A percentile compares a stretch with the other conserved stretches of the same genome.
Conservation (phyloP, 1,140 invertebrate genomes). For the Drosophila parabipectinata region DNA sequence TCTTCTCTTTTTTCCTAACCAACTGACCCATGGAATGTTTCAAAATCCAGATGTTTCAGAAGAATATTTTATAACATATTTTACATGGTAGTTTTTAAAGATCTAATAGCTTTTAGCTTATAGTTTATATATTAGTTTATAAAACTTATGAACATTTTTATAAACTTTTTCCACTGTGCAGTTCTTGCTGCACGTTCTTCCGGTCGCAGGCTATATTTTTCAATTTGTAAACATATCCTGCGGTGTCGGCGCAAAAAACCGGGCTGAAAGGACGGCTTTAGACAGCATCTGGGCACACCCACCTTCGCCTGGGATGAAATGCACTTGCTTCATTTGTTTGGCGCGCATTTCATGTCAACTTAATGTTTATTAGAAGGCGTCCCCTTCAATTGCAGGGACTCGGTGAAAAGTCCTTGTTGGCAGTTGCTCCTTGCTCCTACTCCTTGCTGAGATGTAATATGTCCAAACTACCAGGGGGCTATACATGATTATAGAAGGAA, state of each 20-base stretch:
- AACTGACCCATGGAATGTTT: slow-evolving; percentile 54
- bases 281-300: slow-evolving; percentile 58
- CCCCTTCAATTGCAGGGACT: slow-evolving; percentile 53
- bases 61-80: no score
- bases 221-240: slow-evolving; percentile 82
- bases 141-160: neutral
- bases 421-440: neutral
- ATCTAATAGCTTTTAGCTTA: neutral
- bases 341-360: slow-evolving; percentile 79
- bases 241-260: slow-evolving; percentile 66
- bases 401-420: neutral
- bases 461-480: no score
- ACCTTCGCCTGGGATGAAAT: slow-evolving; percentile 47
- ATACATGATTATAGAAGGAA: no score
- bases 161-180: slow-evolving; percentile 35
- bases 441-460: neutral
- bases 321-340: slow-evolving; percentile 81
- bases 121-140: neutral
- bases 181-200: slow-evolving; percentile 51
- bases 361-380: slow-evolving; percentile 79
- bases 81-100: neutral
- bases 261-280: slow-evolving; percentile 54
- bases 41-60: neutral
- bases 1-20: slow-evolving; percentile 23
- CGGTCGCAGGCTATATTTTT: slow-evolving; percentile 76